Conservation (phyloP, 2,888 invertebrate species). For the Pheosia gnoma region DNA sequence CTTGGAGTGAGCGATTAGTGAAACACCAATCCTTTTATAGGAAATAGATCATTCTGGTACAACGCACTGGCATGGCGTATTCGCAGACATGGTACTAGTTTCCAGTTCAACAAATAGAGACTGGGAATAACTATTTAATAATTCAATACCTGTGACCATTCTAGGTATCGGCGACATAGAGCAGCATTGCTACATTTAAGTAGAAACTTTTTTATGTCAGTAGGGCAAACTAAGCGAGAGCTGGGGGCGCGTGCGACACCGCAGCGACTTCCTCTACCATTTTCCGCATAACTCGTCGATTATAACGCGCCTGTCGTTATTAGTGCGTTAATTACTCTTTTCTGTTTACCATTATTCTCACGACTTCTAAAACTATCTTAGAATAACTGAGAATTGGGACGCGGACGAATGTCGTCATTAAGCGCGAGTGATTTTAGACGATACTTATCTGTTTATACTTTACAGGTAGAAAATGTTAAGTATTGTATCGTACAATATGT, state of each 20-base stretch:
- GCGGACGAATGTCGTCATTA: neutral
- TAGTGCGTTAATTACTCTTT: conserved; percentile 18
- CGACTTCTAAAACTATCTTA: conserved; percentile 11
- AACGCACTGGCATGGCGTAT: too few relatives aligned
- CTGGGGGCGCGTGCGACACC: conserved; percentile 26
- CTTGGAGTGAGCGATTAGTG: too few relatives aligned
- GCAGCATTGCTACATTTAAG: conserved; percentile 48
- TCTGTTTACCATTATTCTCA: conserved; percentile 19
- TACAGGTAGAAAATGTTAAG: too few relatives aligned
- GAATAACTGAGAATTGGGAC: conserved; percentile 18
- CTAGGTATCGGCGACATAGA: conserved; percentile 34
- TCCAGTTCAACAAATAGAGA: conserved; percentile 11
- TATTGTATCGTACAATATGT: too few relatives aligned
- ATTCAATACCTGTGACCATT: conserved; percentile 27
- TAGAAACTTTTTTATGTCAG: conserved; percentile 64
- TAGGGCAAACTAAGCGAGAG: conserved; percentile 48
- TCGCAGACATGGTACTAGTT: neutral
- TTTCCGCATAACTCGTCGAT: conserved; percentile 15
- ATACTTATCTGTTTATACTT: too few relatives aligned
- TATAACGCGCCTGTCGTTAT: conserved; percentile 11
- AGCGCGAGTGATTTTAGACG: too few relatives aligned
- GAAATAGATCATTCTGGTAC: too few relatives aligned
- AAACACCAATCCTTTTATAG: too few relatives aligned
- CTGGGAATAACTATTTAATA: conserved; percentile 22
- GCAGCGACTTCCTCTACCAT: conserved; percentile 19